phyloP scores from a whole-genome alignment of 2,888 invertebrate genomes.

The Allygus modestus region DNA sequence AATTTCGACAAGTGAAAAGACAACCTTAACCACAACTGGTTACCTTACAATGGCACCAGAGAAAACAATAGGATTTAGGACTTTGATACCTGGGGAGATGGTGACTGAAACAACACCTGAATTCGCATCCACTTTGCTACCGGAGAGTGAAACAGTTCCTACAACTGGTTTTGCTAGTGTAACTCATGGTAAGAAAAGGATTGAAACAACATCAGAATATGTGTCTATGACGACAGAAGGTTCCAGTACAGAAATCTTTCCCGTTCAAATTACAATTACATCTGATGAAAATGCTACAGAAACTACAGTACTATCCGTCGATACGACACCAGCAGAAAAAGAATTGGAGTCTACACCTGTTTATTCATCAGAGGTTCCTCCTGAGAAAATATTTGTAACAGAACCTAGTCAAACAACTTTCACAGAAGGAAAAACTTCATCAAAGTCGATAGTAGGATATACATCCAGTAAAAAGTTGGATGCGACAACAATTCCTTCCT shows the following conservation, averaged over 20 bases:
- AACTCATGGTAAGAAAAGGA: background rate
- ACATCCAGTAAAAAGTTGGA: too few species aligned
- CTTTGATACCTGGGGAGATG: background rate
- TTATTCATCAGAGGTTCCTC: background rate
- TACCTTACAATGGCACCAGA: background rate
- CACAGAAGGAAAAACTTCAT: background rate
- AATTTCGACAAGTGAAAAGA: background rate
- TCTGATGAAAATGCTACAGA: background rate
- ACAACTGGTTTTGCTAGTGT: background rate
- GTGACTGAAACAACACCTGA: slow-evolving; percentile 4
- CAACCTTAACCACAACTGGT: background rate
- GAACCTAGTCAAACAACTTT: background rate
- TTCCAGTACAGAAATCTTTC: background rate
- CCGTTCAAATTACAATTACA: background rate
- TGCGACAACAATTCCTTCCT: background rate
- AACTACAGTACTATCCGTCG: background rate
- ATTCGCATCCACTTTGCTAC: background rate
- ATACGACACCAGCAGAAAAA: slow-evolving; percentile 7
- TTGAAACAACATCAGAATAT: background rate
- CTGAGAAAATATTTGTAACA: background rate
- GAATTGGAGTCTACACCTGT: background rate
- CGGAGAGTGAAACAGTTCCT: background rate
- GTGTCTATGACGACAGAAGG: background rate
- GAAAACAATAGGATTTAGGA: background rate
- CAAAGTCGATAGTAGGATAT: too few species aligned